Conservation (phyloP, 2,888 invertebrate species). For the Oxytorus armatus region DNA sequence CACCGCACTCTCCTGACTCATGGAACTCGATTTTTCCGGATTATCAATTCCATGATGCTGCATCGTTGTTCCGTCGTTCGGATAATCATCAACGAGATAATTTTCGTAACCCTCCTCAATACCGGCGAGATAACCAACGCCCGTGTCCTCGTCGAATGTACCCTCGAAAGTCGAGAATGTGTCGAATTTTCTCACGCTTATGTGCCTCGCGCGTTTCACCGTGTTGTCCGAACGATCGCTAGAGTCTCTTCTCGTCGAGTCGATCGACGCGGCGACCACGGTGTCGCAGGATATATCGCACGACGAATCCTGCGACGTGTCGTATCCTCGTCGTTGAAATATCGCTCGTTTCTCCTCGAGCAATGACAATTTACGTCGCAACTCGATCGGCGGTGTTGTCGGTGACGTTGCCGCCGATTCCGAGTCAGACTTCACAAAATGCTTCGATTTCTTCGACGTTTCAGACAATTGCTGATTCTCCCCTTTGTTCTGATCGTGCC, state of each 20-base stretch:
- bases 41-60: constrained; percentile 63
- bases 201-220: constrained; percentile 74
- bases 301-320: constrained; percentile 72
- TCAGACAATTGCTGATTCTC: constrained; percentile 21
- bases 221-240: constrained; percentile 37
- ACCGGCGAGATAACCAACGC: constrained; percentile 77
- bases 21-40: constrained; percentile 73
- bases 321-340: constrained; percentile 78
- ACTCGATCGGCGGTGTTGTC: constrained; percentile 75
- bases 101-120: constrained; percentile 75
- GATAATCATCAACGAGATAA: constrained; percentile 51
- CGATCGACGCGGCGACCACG: constrained; percentile 73
- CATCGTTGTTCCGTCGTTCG: constrained; percentile 36
- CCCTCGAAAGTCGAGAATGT: constrained; percentile 81
- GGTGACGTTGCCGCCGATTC: constrained; percentile 72
- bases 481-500: constrained; percentile 78
- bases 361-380: constrained; percentile 77
- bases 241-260: constrained; percentile 44
- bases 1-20: constrained; percentile 78
- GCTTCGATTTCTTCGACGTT: constrained; percentile 64
- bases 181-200: constrained; percentile 81
- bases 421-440: constrained; percentile 74
- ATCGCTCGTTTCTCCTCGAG: constrained; percentile 81
- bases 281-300: constrained; percentile 76
- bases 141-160: constrained; percentile 80